Evolutionary conservation across 2,113 vertebrate species (phyloP).

Genomic region (Clarias gariepinus): DNA sequence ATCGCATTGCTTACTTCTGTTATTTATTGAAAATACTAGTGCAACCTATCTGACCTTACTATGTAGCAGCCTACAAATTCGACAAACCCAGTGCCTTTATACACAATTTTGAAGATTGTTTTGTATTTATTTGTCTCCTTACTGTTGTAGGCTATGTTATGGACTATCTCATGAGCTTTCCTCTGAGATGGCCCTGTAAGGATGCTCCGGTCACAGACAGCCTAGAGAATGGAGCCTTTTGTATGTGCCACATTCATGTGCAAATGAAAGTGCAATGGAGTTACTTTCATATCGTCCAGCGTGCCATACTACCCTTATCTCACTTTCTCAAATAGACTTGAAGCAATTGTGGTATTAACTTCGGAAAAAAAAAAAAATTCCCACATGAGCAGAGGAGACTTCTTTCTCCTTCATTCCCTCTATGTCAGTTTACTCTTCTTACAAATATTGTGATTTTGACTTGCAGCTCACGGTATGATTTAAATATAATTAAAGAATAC

Average conservation of each 20-base stretch:
- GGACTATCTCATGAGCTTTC: slow-evolving; percentile 30
- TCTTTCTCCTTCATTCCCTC: background rate
- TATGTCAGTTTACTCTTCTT: slow-evolving; percentile 1
- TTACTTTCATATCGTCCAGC: slow-evolving; percentile 48
- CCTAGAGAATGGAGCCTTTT: slow-evolving; percentile 59
- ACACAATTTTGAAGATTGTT: background rate
- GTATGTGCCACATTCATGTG: slow-evolving; percentile 52
- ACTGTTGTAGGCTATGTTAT: slow-evolving; percentile 19
- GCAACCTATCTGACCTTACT: slow-evolving; percentile 1
- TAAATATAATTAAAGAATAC: background rate
- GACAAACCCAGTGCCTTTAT: background rate
- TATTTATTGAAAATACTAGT: background rate
- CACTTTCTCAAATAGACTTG: slow-evolving; percentile 40
- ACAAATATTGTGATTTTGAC: background rate
- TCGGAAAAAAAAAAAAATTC: slow-evolving; percentile 25
- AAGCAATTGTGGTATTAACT: slow-evolving; percentile 37
- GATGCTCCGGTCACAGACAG: slow-evolving; percentile 44
- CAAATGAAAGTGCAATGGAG: slow-evolving; percentile 49
- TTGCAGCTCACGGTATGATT: background rate
- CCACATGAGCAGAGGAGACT: slow-evolving; percentile 27
- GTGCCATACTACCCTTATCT: slow-evolving; percentile 51
- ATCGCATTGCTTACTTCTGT: background rate
- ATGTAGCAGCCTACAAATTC: background rate
- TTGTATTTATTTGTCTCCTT: slow-evolving; percentile 10
- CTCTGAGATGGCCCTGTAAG: slow-evolving; percentile 38